phyloP scores from a whole-genome alignment of 2,797 vertebrate species.

The Ambastaia sidthimunki region DNA sequence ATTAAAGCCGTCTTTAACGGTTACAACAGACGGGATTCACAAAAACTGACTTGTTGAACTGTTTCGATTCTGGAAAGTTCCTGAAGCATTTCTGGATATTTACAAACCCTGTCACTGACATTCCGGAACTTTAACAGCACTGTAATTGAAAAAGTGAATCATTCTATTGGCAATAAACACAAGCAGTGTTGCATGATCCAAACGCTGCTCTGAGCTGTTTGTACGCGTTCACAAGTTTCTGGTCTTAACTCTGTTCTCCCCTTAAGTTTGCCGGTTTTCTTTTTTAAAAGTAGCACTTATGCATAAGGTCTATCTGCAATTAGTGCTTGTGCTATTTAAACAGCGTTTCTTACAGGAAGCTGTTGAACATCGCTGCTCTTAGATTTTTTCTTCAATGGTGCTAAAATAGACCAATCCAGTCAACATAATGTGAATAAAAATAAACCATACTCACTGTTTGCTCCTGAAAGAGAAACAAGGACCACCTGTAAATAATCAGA shows the following conservation, averaged over 20 bases:
- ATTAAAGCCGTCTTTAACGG: slow-evolving; percentile 23
- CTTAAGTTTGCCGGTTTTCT: slow-evolving; percentile 1
- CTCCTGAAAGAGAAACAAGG: too few species aligned
- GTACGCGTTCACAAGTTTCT: neutral
- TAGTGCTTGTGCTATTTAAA: neutral
- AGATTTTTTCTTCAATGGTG: too few species aligned
- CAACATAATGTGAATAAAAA: too few species aligned
- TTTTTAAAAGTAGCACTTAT: slow-evolving; percentile 15
- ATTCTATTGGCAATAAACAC: slow-evolving; percentile 37
- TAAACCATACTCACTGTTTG: too few species aligned
- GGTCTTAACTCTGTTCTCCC: neutral
- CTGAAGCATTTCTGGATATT: slow-evolving; percentile 39
- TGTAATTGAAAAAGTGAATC: slow-evolving; percentile 44
- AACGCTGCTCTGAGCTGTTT: slow-evolving; percentile 37
- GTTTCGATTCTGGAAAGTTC: slow-evolving; percentile 38
- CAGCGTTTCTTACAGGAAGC: too few species aligned
- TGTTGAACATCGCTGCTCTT: too few species aligned
- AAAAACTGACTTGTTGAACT: slow-evolving; percentile 32
- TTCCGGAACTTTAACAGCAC: slow-evolving; percentile 15
- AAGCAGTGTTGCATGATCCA: slow-evolving; percentile 1
- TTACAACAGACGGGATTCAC: neutral
- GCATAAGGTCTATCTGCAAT: neutral
- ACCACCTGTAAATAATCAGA: too few species aligned
- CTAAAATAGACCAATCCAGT: too few species aligned
- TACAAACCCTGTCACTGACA: slow-evolving; percentile 40